Evolutionary conservation across 2,888 invertebrate species (phyloP).

Genomic region (Thereva unica): DNA sequence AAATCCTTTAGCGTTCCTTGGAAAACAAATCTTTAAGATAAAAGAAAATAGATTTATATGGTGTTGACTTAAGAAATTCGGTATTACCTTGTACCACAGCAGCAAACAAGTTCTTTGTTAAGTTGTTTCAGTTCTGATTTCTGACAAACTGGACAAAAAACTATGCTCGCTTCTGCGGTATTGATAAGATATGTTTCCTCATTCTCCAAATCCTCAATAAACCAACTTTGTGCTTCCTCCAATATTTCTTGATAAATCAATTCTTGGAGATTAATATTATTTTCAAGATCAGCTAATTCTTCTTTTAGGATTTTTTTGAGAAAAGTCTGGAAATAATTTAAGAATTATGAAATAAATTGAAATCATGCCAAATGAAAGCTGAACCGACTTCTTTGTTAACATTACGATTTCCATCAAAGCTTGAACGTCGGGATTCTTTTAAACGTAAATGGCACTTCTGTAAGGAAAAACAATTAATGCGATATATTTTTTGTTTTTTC

Average conservation of each 20-base stretch:
- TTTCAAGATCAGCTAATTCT: conserved; percentile 52
- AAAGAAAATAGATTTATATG: background rate
- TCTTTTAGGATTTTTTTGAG: conserved; percentile 48
- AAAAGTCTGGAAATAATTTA: conserved; percentile 34
- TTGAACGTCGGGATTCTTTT: conserved; percentile 48
- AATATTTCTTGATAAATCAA: conserved; percentile 52
- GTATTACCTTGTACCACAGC: conserved; percentile 18
- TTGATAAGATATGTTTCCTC: conserved; percentile 48
- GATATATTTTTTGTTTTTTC: background rate
- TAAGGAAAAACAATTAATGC: background rate
- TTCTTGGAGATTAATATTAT: conserved; percentile 51
- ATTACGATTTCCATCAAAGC: conserved; percentile 43
- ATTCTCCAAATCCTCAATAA: conserved; percentile 49
- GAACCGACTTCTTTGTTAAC: background rate
- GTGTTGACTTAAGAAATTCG: background rate
- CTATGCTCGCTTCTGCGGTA: conserved; percentile 53
- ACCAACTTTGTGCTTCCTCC: conserved; percentile 53
- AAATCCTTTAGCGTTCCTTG: background rate
- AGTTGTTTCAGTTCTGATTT: conserved; percentile 53
- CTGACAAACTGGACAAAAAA: conserved; percentile 63
- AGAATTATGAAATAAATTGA: background rate
- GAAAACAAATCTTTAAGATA: conserved; percentile 9
- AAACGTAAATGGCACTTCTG: conserved; percentile 54
- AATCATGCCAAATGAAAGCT: background rate
- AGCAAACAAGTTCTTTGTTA: background rate